Evolutionary conservation across 2,113 vertebrate species (phyloP), one percentile per base, ranked within the genome.

Genomic region (Cryptotis parvus): DNA sequence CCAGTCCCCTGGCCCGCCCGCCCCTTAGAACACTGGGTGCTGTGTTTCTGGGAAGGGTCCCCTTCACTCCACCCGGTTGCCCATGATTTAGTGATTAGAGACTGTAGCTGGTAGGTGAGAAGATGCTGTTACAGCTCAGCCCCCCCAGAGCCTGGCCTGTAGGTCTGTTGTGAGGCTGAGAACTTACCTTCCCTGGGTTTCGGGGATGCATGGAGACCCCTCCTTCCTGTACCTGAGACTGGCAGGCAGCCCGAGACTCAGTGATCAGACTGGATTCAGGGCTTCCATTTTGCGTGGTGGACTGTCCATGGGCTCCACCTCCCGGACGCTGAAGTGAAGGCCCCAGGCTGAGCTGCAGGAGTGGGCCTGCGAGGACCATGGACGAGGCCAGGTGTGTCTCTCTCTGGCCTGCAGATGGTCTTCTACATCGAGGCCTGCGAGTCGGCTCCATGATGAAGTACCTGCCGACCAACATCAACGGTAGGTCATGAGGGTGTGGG

Each of bases 341-440:
- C 20, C 58, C 20, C 11, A 20, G n/a, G 31, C n/a, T 15, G 66
- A 3, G 82, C 22, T 29, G 31, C 4, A 33, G 20, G 33, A 65
- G 31, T 27, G 29, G 20, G 70, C 10, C 1, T n/a, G n/a, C n/a
- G n/a, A n/a, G n/a, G n/a, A n/a, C n/a, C 3, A 16, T 11, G 65
- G 1, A 1, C 18, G 87, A 18, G 35, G 18, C 63, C 65, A 43
- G 26, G 18, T n/a, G 58, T 63, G 0, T 80, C 33, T 35, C 45
- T 87, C 83, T 86, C 84, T 2, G 10, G 55, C 22, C 55, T 6
- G 20, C 95, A 99, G 99, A 99, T 99, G 99, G 99, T 99, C 95
- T 98, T 99, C 84, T 99, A 99, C 96, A 99, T 99, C 18, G 99
- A 99, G 93, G 99, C 99, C 0, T 99, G 99, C 0, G 99, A 99